A percentile compares a stretch with the other conserved stretches of the same genome.
phyloP scores from a whole-genome alignment of 2,113 vertebrate species.

The Rafetus swinhoei region DNA sequence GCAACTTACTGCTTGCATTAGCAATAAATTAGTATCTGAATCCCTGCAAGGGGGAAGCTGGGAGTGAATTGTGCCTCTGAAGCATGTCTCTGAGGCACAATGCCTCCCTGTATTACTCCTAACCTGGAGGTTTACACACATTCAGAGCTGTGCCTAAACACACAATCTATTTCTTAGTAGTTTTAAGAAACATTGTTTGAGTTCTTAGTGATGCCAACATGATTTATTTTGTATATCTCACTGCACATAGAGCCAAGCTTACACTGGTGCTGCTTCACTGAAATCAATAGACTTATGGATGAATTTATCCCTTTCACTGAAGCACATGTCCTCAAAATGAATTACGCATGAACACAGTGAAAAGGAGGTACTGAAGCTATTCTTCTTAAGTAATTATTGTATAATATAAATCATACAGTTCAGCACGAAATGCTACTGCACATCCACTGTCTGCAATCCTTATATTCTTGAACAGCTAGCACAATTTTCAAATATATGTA shows the following conservation, averaged over 20 bases:
- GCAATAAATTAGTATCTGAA: not conserved
- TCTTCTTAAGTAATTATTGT: not conserved
- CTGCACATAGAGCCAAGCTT: not conserved
- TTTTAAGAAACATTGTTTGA: not conserved
- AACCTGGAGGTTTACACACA: not conserved
- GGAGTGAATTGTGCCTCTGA: not conserved
- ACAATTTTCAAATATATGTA: not conserved
- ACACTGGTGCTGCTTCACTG: not conserved
- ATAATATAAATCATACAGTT: not conserved
- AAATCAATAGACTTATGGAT: not conserved
- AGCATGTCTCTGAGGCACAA: not conserved
- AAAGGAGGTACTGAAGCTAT: not conserved
- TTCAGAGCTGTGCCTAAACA: not conserved
- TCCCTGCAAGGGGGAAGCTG: not conserved
- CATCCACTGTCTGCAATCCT: not conserved
- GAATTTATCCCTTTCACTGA: not conserved
- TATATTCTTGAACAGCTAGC: not conserved
- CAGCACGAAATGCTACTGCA: not conserved
- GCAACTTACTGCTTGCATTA: not conserved
- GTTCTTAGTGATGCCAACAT: not conserved
- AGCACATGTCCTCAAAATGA: not conserved
- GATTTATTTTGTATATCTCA: not conserved
- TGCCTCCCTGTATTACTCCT: not conserved
- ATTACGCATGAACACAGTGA: not conserved
- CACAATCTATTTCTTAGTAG: not conserved